Conservation (phyloP, 1,140 invertebrate species). For the Euglossa dilemma region DNA sequence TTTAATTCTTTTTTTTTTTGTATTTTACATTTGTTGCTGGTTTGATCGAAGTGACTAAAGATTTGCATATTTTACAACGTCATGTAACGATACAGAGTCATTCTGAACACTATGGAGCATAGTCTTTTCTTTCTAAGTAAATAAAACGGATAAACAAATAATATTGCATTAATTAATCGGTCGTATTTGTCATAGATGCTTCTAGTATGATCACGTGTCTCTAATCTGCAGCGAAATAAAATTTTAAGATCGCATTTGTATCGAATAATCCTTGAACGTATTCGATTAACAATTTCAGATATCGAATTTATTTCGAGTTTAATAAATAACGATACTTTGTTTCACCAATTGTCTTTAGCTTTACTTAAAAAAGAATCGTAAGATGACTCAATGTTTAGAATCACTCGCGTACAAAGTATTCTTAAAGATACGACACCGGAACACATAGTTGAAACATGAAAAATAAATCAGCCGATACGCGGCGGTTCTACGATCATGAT, state of each 20-base stretch:
- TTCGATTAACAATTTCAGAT: too few relatives aligned
- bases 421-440: background rate
- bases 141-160: background rate
- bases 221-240: background rate
- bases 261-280: background rate
- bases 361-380: background rate
- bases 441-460: background rate
- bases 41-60: background rate
- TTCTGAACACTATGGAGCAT: background rate
- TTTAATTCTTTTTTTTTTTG: background rate
- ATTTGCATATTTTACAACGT: background rate
- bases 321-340: background rate
- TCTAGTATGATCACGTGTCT: background rate
- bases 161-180: background rate
- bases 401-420: background rate
- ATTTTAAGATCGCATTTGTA: background rate
- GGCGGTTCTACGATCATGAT: background rate
- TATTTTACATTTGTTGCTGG: too few relatives aligned
- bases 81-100: background rate
- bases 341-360: background rate
- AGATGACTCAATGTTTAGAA: background rate
- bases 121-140: background rate
- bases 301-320: background rate
- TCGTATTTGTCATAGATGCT: background rate
- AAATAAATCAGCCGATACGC: background rate